phyloP scores from a whole-genome alignment of 2,113 vertebrate genomes.

The Trochalopteron elliotii region DNA sequence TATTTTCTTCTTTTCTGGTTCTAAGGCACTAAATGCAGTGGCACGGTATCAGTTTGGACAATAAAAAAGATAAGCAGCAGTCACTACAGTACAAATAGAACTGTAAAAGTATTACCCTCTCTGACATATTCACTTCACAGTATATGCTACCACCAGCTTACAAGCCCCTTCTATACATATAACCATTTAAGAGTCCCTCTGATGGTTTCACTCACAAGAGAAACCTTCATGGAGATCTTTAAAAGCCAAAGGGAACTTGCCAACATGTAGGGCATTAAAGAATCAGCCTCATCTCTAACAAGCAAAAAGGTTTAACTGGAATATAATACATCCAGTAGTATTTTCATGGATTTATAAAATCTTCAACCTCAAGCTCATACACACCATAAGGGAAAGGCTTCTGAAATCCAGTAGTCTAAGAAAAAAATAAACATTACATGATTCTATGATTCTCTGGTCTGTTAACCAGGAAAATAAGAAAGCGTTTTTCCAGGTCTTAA shows the following conservation, averaged over 20 bases:
- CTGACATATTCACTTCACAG: neutral
- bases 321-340: neutral
- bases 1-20: neutral
- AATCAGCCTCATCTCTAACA: neutral
- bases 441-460: neutral
- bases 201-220: neutral
- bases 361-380: neutral
- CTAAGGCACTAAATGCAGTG: neutral
- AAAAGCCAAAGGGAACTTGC: neutral
- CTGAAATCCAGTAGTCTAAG: neutral
- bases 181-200: neutral
- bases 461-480: neutral
- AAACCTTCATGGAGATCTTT: neutral
- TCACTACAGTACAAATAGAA: neutral
- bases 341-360: neutral
- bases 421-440: neutral
- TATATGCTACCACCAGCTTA: neutral
- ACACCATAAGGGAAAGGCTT: neutral
- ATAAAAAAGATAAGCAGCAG: neutral
- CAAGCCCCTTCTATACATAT: neutral
- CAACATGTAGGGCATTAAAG: neutral
- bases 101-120: neutral
- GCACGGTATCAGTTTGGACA: neutral
- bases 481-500: neutral
- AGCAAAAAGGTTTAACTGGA: constrained; percentile 36